Evolutionary conservation across 2,888 invertebrate genomes (phyloP), one percentile per base, ranked within the genome.

Genomic region (Agrotis segetum): DNA sequence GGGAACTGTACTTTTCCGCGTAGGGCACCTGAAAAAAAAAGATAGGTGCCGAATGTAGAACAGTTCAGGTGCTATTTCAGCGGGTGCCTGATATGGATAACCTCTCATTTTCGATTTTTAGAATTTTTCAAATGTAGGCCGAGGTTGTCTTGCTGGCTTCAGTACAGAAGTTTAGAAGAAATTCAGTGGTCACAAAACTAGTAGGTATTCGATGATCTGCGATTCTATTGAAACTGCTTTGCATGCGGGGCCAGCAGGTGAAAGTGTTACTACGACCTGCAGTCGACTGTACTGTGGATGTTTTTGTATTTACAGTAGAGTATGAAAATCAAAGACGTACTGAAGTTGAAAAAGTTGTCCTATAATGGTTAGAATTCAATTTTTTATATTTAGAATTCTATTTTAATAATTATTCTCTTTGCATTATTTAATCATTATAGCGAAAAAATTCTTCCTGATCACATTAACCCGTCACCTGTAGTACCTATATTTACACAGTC

Each of bases 261-360:
- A 55, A 55, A 29, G 5, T 29, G 29, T 29, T 17, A 2, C 11
- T n/a, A 55, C 11, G 5, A n/a, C 6, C 1, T 34, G 56, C n/a
- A 2, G 13, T 13, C 2, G 56, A 9, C 13, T 67, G 2, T 62
- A 40, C 19, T 60, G 46, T 49, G 69, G 29, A 34, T 63, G 60
- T 46, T 55, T 40, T 40, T 40, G 19, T 29, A 44, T 74, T 67
- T 40, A 52, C 47, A 67, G 13, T 52, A 47, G 17, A 21, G 13
- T 13, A 2, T 53, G 16, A 24, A 55, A 16, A 24, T 4, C 9
- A 1, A 24, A 55, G 4, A 11, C 40, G 40, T 40, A 40, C 40
- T 11, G 9, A 40, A 40, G 40, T 40, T 40, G 1, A 40, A 34
- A 7, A n/a, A n/a, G n/a, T 24, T 24, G 24, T 24, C 24, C 24